Conservation (phyloP, 2,113 vertebrate genomes). For the Mastomys coucha region DNA sequence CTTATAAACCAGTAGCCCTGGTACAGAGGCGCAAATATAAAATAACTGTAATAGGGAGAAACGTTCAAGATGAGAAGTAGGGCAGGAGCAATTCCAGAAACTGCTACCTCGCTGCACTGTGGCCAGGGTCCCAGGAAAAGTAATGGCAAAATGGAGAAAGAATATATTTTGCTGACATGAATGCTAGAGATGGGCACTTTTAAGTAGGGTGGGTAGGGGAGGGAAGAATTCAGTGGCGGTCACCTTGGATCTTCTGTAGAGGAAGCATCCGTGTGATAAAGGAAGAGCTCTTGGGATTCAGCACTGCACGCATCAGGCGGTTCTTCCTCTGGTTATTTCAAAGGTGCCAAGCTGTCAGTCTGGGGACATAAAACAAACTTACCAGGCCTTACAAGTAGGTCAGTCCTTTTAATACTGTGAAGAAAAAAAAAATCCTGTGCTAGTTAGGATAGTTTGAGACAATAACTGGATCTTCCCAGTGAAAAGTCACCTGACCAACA, state of each 20-base stretch:
- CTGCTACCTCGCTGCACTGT: background rate
- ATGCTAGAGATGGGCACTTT: background rate
- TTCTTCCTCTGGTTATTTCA: background rate
- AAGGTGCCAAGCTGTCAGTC: background rate
- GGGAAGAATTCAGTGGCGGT: background rate
- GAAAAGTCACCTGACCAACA: background rate
- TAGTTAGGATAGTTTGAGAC: background rate
- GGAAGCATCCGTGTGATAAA: background rate
- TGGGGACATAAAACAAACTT: background rate
- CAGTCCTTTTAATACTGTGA: background rate
- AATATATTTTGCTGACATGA: constrained; percentile 42
- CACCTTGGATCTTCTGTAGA: background rate
- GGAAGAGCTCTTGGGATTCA: no score
- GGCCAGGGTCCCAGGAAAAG: background rate
- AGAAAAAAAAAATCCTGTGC: background rate
- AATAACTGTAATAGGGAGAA: background rate
- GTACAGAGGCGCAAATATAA: background rate
- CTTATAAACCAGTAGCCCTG: background rate
- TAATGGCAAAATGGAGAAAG: background rate
- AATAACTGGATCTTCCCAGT: constrained; percentile 11
- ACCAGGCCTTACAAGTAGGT: background rate
- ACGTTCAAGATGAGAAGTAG: background rate
- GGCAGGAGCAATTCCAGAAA: background rate
- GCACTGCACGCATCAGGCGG: background rate
- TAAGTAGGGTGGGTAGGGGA: background rate